phyloP scores from a whole-genome alignment of 64 coral and sea anemone genomes.

The Stichodactyla mertensii region DNA sequence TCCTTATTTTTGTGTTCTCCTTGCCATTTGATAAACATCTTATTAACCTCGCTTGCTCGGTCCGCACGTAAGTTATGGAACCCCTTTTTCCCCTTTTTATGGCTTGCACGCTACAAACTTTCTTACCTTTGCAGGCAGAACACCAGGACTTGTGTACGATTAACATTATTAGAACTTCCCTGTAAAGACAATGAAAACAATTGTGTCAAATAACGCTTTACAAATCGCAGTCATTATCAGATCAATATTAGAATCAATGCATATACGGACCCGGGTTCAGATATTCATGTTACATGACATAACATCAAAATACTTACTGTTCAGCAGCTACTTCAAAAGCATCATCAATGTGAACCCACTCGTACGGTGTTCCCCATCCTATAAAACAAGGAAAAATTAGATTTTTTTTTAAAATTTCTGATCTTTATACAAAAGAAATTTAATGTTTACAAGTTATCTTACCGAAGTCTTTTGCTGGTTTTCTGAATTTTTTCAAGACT shows the following conservation, averaged over 20 bases:
- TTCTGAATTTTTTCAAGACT: conserved; percentile 64
- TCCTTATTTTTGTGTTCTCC: too few species aligned
- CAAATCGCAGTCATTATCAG: too few species aligned
- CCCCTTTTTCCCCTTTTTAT: too few species aligned
- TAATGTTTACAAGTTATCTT: background rate
- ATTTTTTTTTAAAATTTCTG: too few species aligned
- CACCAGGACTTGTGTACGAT: conserved; percentile 93
- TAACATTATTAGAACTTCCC: conserved; percentile 71
- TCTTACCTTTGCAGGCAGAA: conserved; percentile 81
- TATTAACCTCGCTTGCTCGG: too few species aligned
- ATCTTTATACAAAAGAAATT: background rate
- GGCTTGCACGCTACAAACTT: background rate
- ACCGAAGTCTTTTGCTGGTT: conserved; percentile 41
- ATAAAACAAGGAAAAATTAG: background rate
- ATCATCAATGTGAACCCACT: conserved; percentile 65
- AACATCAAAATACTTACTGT: conserved; percentile 24
- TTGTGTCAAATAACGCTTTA: background rate
- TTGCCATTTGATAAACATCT: too few species aligned
- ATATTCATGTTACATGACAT: background rate
- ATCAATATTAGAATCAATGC: too few species aligned
- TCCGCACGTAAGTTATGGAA: too few species aligned
- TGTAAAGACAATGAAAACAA: conserved; percentile 13
- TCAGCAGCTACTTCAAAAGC: conserved; percentile 54
- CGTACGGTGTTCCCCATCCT: conserved; percentile 78
- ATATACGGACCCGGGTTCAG: too few species aligned